Percentiles rank a stretch among this genome's conserved stretches.
These are phyloP conservation scores for Manduca sexta DNA, from an alignment of 1,140 invertebrate genomes.

Conservation along the genomic window DNA sequence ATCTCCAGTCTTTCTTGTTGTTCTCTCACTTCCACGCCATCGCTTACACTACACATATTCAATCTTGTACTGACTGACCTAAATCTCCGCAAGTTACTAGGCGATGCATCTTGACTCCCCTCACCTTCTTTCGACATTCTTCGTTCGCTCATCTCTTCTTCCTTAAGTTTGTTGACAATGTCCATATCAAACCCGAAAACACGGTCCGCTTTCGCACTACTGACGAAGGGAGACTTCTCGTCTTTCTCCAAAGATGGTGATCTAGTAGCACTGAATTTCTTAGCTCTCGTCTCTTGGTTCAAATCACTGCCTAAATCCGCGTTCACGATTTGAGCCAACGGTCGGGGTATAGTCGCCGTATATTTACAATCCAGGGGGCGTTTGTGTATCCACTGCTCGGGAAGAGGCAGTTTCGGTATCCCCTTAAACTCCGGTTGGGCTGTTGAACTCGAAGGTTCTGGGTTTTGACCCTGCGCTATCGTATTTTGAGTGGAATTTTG, in stretches of 20 bases:
- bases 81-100: constrained; percentile 51
- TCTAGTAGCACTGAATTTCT: constrained; percentile 63
- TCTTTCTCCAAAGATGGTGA: constrained; percentile 70
- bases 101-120: constrained; percentile 36
- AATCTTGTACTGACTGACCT: constrained; percentile 60
- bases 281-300: constrained; percentile 42
- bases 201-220: constrained; percentile 40
- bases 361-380: constrained; percentile 52
- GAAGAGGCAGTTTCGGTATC: constrained; percentile 46
- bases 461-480: constrained; percentile 10
- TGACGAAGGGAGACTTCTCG: constrained; percentile 60
- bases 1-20: constrained; percentile 55
- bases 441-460: constrained; percentile 21
- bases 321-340: constrained; percentile 44
- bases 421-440: constrained; percentile 27
- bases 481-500: constrained; percentile 34
- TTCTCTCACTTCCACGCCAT: constrained; percentile 30
- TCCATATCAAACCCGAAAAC: constrained; percentile 58
- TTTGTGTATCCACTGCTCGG: constrained; percentile 59
- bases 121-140: constrained; percentile 35
- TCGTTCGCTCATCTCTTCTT: constrained; percentile 21
- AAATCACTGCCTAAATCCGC: constrained; percentile 48
- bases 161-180: constrained; percentile 39
- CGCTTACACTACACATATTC: constrained; percentile 60
- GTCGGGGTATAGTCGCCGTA: constrained; percentile 41